These are phyloP conservation scores for Entomyzon cyanotis DNA, from an alignment of 2,113 vertebrate species.

Conservation along the genomic window DNA sequence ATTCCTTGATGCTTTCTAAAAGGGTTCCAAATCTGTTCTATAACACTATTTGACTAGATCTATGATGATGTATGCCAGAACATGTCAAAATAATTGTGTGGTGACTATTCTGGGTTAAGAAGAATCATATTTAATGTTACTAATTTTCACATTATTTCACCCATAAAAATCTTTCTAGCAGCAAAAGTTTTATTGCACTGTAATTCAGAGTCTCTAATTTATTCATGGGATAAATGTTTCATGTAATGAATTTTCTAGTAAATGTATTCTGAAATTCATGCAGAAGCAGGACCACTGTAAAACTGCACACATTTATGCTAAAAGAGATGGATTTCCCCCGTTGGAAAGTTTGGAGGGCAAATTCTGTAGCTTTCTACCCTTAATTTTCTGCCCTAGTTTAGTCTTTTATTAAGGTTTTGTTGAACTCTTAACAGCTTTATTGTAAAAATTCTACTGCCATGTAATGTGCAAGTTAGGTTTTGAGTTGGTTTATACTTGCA, in stretches of 20 bases:
- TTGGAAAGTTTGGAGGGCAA: constrained; percentile 52
- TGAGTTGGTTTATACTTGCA: neutral
- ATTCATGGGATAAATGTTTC: constrained; percentile 84
- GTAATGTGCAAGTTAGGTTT: neutral
- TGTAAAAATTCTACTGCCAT: neutral
- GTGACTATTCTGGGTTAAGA: constrained; percentile 74
- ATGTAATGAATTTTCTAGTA: constrained; percentile 81
- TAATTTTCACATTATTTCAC: constrained; percentile 81
- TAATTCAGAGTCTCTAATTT: constrained; percentile 80
- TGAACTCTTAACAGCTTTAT: constrained; percentile 8
- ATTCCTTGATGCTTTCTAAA: constrained; percentile 52
- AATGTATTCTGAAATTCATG: constrained; percentile 78
- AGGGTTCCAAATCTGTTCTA: constrained; percentile 50
- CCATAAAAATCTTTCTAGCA: constrained; percentile 81
- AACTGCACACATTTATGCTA: constrained; percentile 63
- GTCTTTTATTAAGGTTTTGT: constrained; percentile 22
- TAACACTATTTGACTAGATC: constrained; percentile 65
- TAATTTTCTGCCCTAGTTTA: constrained; percentile 4
- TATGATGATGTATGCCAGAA: constrained; percentile 71
- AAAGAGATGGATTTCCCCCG: constrained; percentile 48
- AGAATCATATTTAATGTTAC: constrained; percentile 80
- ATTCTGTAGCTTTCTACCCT: constrained; percentile 50
- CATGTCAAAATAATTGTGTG: constrained; percentile 79
- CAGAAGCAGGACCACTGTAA: constrained; percentile 66
- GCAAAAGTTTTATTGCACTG: constrained; percentile 79